Percentiles rank a stretch among this genome's conserved stretches.
These are phyloP conservation scores for Nomada ruficornis DNA, from an alignment of 2,888 invertebrate species.

Conservation along the genomic window DNA sequence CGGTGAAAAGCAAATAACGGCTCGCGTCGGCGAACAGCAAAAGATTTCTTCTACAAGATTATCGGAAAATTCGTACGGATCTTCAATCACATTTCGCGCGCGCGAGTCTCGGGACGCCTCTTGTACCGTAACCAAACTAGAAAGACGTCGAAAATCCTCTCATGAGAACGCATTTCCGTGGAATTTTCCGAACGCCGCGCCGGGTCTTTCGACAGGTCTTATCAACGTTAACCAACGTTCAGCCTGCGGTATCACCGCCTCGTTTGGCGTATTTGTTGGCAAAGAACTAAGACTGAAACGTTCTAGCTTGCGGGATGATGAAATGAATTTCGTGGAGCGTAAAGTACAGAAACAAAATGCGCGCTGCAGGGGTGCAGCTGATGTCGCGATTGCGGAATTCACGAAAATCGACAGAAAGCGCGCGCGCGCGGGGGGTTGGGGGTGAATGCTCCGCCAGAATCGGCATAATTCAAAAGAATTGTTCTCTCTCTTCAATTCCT, in stretches of 20 bases:
- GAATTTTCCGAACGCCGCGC: conserved; percentile 40
- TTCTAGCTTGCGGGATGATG: background rate
- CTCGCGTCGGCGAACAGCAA: background rate
- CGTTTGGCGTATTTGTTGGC: background rate
- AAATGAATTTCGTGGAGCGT: background rate
- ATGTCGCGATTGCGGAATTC: background rate
- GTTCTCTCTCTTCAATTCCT: background rate
- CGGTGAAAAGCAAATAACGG: conserved; percentile 7
- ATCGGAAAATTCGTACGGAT: conserved; percentile 30
- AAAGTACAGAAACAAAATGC: background rate
- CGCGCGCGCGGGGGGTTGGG: no score
- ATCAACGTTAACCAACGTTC: conserved; percentile 32
- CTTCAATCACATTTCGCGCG: conserved; percentile 37
- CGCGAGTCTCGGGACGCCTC: conserved; percentile 29
- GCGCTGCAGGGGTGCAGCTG: background rate
- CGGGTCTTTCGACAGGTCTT: conserved; percentile 42
- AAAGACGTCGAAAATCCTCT: conserved; percentile 61
- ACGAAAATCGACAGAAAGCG: background rate
- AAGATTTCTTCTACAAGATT: conserved; percentile 23
- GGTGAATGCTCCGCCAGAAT: no score
- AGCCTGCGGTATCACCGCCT: conserved; percentile 40
- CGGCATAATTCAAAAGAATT: conserved; percentile 53
- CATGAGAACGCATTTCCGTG: conserved; percentile 63
- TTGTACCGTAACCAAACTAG: conserved; percentile 29
- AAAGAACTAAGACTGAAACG: conserved; percentile 4